Base-by-base conservation (phyloP, 1,140 invertebrate species). In the Hylaeus anthracinus region DNA sequence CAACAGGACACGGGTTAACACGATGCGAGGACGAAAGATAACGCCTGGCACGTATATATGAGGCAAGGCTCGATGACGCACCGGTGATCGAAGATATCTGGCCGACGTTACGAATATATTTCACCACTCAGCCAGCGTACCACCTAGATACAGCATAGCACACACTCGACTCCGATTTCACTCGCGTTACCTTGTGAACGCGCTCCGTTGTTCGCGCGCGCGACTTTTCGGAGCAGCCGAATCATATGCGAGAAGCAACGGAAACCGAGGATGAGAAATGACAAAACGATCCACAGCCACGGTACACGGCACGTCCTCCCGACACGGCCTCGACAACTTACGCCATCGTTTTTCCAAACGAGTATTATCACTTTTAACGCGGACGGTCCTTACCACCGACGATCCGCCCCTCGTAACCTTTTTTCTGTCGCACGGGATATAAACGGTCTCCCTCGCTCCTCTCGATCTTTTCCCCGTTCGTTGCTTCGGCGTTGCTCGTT, bases 321-420 rank as follows among this genome's bases (percentile, higher is more conserved):
- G 69, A 43, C 39, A 51, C 37, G 8, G 12, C 41, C 14, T 26
- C 26, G 43, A 64, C 51, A 72, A 37, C 82, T 79, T 86, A 86
- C 84, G 84, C 85, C 84, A 86, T 86, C 84, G 74, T 86, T 80
- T 73, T 60, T 70, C 79, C 26, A 26, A 26, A 69, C 51, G 65
- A 74, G 73, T 74, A 79, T 86, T 76, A 76, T 74, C 73, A 74
- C 84, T 86, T 71, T 53, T 74, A 26, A 86, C 83, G 83, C 83
- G 72, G 67, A 82, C 83, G 72, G 74, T 82, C 71, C 82, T 82
- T 73, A 82, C 70, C 73, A 72, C 41, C 65, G 43, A 61, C 85
- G 60, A 71, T 85, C 83, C 83, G 83, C 84, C 84, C 78, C 78
- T 82, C 61, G 85, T 72, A 72, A 79, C 70, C 64, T 76, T 85